phyloP scores from a whole-genome alignment of 1,140 invertebrate species.

The Bombus cullumanus region DNA sequence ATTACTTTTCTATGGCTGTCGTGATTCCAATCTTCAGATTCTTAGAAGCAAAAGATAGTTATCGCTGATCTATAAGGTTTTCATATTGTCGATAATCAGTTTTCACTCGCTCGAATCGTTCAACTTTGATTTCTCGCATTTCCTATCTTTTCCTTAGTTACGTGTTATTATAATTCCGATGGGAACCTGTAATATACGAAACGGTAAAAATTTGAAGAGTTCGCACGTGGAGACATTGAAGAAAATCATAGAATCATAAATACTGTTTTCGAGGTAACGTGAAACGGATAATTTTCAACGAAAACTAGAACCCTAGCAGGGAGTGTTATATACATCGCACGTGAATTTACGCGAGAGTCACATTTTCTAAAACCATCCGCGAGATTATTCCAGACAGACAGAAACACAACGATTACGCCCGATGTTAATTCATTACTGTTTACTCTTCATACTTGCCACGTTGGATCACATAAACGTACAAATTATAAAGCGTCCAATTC shows the following conservation, averaged over 20 bases:
- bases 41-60: no score
- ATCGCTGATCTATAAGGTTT: no score
- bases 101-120: no score
- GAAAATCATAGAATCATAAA: no score
- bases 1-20: no score
- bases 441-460: background rate
- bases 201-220: background rate
- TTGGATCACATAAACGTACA: background rate
- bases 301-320: background rate
- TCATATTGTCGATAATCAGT: no score
- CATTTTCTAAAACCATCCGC: no score
- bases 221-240: background rate
- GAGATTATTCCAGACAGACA: no score
- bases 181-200: no score
- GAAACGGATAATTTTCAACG: background rate
- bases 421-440: background rate
- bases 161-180: background rate
- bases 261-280: background rate
- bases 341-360: no score
- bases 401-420: background rate
- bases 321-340: no score
- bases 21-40: no score
- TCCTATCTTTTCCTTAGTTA: background rate
- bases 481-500: slow-evolving; percentile 3
- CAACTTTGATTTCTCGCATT: background rate